These are phyloP conservation scores for Blastomussa wellsi DNA, from an alignment of 92 coral and sea anemone species.

Conservation along the genomic window DNA sequence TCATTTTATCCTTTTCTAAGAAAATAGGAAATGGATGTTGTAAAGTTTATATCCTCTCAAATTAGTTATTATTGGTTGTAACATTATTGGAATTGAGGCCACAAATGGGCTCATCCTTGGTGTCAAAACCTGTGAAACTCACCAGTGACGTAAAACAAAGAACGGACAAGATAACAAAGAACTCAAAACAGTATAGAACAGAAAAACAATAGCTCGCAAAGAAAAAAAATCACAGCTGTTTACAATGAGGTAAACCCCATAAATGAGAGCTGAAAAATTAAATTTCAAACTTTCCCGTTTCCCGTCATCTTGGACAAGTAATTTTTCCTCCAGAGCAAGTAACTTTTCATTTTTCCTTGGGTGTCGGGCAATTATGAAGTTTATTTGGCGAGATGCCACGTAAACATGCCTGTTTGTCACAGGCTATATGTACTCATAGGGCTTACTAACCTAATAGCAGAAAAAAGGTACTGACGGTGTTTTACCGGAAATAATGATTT, in stretches of 20 bases:
- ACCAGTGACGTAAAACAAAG: no score
- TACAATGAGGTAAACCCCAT: no score
- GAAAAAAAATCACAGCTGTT: no score
- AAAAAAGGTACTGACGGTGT: not conserved
- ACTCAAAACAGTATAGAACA: no score
- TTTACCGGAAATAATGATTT: not conserved
- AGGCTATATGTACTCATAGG: not conserved
- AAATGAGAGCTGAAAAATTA: no score
- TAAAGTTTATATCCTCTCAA: not conserved
- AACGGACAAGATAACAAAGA: no score
- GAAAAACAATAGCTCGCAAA: no score
- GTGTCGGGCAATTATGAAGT: not conserved
- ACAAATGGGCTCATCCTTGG: no score
- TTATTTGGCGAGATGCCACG: not conserved
- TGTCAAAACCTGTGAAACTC: no score
- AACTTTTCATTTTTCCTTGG: not conserved
- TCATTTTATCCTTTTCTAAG: not conserved
- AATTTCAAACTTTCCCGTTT: no score
- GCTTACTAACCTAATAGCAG: not conserved
- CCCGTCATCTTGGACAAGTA: no score
- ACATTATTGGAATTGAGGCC: not conserved
- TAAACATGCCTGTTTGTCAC: not conserved
- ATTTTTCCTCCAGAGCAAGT: no score
- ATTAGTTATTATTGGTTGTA: not conserved
- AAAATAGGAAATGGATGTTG: not conserved